Conservation (phyloP, 1,140 invertebrate genomes). For the Diorhabda sublineata region DNA sequence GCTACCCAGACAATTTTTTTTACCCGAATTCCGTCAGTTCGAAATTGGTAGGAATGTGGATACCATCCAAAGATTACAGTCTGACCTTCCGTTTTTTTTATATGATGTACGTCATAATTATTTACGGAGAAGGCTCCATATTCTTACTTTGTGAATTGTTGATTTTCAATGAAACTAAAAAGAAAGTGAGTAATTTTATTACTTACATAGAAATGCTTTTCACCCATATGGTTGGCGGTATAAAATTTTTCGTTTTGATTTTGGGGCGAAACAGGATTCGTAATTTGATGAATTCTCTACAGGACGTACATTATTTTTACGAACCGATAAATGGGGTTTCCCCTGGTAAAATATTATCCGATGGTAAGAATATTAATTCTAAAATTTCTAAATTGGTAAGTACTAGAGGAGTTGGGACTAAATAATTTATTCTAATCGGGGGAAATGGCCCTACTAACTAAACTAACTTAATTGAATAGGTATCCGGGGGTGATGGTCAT, state of each 20-base stretch:
- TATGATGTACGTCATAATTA: background rate
- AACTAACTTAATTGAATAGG: no score
- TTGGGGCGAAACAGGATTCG: conserved; percentile 10
- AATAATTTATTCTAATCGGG: no score
- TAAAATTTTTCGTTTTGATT: conserved; percentile 25
- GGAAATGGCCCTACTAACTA: no score
- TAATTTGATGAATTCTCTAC: conserved; percentile 20
- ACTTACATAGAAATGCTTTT: conserved; percentile 37
- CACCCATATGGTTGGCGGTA: conserved; percentile 25
- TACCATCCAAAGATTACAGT: conserved; percentile 2
- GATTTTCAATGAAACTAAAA: conserved; percentile 10
- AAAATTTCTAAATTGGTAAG: conserved; percentile 11
- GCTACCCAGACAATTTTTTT: conserved; percentile 12
- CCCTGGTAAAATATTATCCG: background rate
- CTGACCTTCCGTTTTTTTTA: background rate
- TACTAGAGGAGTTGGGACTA: background rate
- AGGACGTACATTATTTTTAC: conserved; percentile 22
- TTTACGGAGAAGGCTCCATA: conserved; percentile 3
- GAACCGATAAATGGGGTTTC: background rate
- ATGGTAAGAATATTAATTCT: conserved; percentile 5
- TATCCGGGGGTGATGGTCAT: no score
- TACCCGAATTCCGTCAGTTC: background rate
- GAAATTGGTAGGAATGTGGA: conserved; percentile 12
- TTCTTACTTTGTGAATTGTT: conserved; percentile 14
- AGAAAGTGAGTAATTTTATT: conserved; percentile 11